phyloP scores from a whole-genome alignment of 2,888 invertebrate genomes.

The Drosophila tanythrix region DNA sequence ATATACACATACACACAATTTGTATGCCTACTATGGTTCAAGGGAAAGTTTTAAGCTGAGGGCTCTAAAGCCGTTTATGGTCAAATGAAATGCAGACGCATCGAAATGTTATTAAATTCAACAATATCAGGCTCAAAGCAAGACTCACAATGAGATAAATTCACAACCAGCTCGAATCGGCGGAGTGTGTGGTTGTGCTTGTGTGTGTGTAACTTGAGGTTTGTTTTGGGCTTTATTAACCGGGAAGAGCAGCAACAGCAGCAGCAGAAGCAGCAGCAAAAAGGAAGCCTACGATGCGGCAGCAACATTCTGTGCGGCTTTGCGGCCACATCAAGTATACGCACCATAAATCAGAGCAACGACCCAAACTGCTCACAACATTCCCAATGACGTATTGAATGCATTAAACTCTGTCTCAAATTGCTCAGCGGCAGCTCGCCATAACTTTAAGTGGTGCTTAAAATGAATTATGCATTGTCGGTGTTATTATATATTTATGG shows the following conservation, averaged over 20 bases:
- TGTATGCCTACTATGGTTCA: slow-evolving; percentile 9
- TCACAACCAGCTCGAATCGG: background rate
- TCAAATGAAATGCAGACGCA: slow-evolving; percentile 77
- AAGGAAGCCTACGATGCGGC: slow-evolving; percentile 22
- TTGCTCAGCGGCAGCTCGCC: slow-evolving; percentile 64
- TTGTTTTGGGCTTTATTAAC: slow-evolving; percentile 54
- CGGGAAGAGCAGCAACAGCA: slow-evolving; percentile 2
- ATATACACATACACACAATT: background rate
- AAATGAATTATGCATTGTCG: slow-evolving; percentile 74
- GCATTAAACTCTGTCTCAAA: slow-evolving; percentile 75
- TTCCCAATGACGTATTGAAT: slow-evolving; percentile 72
- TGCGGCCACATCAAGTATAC: slow-evolving; percentile 76
- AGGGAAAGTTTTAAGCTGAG: slow-evolving; percentile 54
- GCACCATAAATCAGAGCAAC: slow-evolving; percentile 76
- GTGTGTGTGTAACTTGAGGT: slow-evolving; percentile 42
- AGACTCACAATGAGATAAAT: slow-evolving; percentile 12
- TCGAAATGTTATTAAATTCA: slow-evolving; percentile 79
- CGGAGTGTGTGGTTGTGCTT: slow-evolving; percentile 1
- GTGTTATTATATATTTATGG: slow-evolving; percentile 46
- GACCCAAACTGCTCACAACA: slow-evolving; percentile 50
- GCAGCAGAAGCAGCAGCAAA: background rate
- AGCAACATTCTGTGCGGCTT: slow-evolving; percentile 65
- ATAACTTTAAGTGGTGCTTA: slow-evolving; percentile 79
- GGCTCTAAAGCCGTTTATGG: slow-evolving; percentile 70
- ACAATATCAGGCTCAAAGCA: slow-evolving; percentile 51